Conservation (phyloP, 1,140 invertebrate species). For the Acyrthosiphon pisum region DNA sequence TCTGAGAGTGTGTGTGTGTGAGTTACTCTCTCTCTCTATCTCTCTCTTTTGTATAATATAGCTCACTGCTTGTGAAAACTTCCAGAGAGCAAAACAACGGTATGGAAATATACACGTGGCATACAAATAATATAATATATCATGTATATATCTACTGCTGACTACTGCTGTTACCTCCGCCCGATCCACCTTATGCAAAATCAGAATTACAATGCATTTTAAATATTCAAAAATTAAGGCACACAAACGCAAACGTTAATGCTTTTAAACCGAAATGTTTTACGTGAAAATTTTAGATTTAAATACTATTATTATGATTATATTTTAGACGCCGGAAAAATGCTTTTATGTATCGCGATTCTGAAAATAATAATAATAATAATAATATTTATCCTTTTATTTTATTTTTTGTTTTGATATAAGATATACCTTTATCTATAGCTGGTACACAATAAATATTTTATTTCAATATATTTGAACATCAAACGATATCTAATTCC, state of each 20-base stretch:
- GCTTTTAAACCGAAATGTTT: not conserved
- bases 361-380: not conserved
- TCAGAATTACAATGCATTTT: not conserved
- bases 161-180: not conserved
- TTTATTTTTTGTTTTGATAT: not conserved
- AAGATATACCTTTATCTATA: too few relatives aligned
- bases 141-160: not conserved
- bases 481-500: not conserved
- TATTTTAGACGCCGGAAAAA: not conserved
- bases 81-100: not conserved
- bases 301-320: not conserved
- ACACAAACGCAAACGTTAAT: not conserved
- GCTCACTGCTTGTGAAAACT: not conserved
- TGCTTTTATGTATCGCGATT: not conserved
- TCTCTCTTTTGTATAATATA: not conserved
- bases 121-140: conserved; percentile 9
- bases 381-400: not conserved
- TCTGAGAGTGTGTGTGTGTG: too few relatives aligned
- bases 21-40: not conserved
- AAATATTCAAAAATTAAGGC: conserved; percentile 33
- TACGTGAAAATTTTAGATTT: not conserved
- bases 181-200: not conserved
- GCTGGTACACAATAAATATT: not conserved
- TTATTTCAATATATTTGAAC: not conserved
- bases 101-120: not conserved